A percentile compares a stretch with the other conserved stretches of the same genome.
Conservation (phyloP, 2,888 invertebrate genomes). For the Nymphalis urticae region DNA sequence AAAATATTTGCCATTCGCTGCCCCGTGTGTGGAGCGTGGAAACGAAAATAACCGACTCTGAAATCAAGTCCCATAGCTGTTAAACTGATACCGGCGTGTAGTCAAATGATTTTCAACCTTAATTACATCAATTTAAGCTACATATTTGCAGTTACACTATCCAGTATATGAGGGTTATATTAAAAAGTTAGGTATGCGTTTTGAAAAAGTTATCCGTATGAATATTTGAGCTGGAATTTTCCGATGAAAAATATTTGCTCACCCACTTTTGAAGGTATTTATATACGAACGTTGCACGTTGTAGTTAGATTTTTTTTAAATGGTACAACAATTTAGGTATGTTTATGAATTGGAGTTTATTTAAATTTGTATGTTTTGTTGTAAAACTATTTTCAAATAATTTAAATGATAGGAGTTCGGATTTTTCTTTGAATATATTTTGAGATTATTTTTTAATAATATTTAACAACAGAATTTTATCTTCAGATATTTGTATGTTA, state of each 20-base stretch:
- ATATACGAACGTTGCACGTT: not conserved
- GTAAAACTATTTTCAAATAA: too few relatives aligned
- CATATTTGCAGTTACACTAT: constrained; percentile 2
- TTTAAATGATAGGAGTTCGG: too few relatives aligned
- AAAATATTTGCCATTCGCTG: constrained; percentile 21
- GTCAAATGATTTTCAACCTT: constrained; percentile 6
- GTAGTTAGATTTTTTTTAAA: constrained; percentile 8
- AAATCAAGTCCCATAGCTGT: not conserved
- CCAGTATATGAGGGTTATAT: constrained; percentile 15
- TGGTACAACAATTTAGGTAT: not conserved
- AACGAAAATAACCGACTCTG: constrained; percentile 21
- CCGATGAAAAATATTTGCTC: constrained; percentile 23
- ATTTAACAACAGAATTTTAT: too few relatives aligned
- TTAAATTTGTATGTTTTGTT: not conserved
- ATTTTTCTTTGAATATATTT: too few relatives aligned
- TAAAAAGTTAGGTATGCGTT: constrained; percentile 25
- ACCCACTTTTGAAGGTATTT: constrained; percentile 4
- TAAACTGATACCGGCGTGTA: not conserved
- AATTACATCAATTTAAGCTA: not conserved
- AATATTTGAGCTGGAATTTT: constrained; percentile 22
- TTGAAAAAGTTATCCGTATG: constrained; percentile 23
- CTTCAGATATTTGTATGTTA: too few relatives aligned
- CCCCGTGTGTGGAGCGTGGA: constrained; percentile 16
- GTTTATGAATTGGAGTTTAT: not conserved
- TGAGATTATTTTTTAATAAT: too few relatives aligned